Evolutionary conservation across 2,888 invertebrate genomes (phyloP), one percentile per base, ranked within the genome.

Genomic region (Tyria jacobaeae): DNA sequence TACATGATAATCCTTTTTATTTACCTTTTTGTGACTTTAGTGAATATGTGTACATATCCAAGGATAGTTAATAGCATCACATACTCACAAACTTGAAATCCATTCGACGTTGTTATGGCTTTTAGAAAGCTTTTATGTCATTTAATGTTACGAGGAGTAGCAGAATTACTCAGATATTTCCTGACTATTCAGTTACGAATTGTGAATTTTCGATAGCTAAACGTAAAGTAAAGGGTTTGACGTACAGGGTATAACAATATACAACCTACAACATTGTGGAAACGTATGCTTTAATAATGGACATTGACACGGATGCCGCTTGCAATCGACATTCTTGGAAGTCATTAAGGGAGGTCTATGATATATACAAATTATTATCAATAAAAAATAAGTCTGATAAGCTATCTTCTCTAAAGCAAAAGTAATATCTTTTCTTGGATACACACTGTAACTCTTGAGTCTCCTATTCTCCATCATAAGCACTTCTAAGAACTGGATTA

Each of bases 81-180:
- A 73, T 61, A 67, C 57, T 69, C 66, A 56, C 53, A 39, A 53
- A 61, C 64, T 64, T 54, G 48, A 72, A 65, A 64, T 62, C 57
- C 51, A n/a, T 68, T 65, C 47, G 52, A 60, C 64, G 67, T 74
- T 68, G 66, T 68, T 68, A 69, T 56, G 61, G 75, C 75, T 79
- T 78, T 80, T 69, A 80, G 72, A 70, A 76, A 73, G 78, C 81
- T 80, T 78, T 81, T 68, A 76, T 68, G 75, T 76, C 73, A 78
- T 79, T 79, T 80, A 73, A 73, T 41, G 62, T 62, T 59, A 62
- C 56, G 54, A 64, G 65, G 66, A n/a, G 68, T 70, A 70, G 61
- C 56, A 57, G 47, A 64, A 61, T 59, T 62, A 63, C 59, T 56
- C 54, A n/a, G 61, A 56, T 50, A 62, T 64, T 62, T 57, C 15